These are phyloP conservation scores for Plusia festucae DNA, from an alignment of 2,888 invertebrate species.

Conservation along the genomic window DNA sequence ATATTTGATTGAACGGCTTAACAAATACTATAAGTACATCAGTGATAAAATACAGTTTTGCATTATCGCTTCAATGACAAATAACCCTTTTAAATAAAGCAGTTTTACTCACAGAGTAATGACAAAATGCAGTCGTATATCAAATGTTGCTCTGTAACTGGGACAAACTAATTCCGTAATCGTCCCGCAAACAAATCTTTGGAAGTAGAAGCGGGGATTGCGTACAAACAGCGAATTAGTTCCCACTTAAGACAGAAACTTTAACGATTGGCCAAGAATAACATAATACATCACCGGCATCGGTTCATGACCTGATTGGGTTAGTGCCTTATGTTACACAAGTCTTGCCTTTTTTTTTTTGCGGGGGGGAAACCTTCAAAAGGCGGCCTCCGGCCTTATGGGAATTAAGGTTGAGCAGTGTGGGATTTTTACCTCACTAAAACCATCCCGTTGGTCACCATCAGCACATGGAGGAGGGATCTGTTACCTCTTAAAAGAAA, in stretches of 20 bases:
- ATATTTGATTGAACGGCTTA: no score
- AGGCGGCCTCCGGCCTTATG: no score
- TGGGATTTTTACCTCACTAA: no score
- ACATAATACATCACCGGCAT: slow-evolving; percentile 10
- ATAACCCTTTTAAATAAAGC: no score
- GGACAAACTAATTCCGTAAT: slow-evolving; percentile 48
- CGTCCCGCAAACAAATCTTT: slow-evolving; percentile 32
- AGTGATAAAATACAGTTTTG: no score
- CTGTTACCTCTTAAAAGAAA: no score
- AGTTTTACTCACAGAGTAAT: slow-evolving; percentile 15
- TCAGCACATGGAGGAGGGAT: no score
- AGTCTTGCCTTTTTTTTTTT: no score
- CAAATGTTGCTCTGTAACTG: slow-evolving; percentile 23
- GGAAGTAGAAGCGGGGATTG: slow-evolving; percentile 12
- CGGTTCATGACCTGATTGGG: neutral
- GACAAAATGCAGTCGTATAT: slow-evolving; percentile 35
- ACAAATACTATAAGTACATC: no score
- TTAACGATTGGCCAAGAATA: slow-evolving; percentile 16
- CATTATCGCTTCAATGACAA: neutral
- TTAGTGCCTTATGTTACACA: neutral
- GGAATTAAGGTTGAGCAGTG: no score
- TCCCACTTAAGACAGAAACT: slow-evolving; percentile 36
- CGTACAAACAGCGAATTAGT: slow-evolving; percentile 35
- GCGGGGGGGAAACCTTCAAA: no score
- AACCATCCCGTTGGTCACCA: no score